Base-by-base conservation (phyloP, 2,113 vertebrate species). In the Amphilophus citrinellus region DNA sequence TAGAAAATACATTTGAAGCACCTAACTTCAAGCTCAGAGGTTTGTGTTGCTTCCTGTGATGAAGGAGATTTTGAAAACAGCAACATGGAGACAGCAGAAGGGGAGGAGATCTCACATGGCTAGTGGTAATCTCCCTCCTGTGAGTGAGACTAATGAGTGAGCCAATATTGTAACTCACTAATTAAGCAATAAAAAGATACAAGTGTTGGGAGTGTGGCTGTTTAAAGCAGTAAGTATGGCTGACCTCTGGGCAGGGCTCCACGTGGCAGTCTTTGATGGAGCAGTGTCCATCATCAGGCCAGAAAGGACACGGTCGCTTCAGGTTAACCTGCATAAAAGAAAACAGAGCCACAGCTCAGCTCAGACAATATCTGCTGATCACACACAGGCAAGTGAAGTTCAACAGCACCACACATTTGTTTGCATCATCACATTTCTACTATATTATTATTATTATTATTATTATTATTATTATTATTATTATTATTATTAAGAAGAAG, bases 211-310 rank as follows among this genome's bases (percentile, higher is more conserved):
- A 44, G 24, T 11, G 9, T 11, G 47, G 15, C 18, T 73, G 10
- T 24, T 53, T 37, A 10, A 24, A 27, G 35, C 7, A 32, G 44
- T 57, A 56, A 3, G 11, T 22, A 3, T 14, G 27, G 15, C 96
- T 94, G 95, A 98, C 98, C 98, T 99, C 98, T 63, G 98, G 98
- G 85, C 98, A 99, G 76, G 98, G 96, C 84, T 99, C 97, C 91
- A 99, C 98, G 13, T 99, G 98, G 87, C 98, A 99, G 75, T 99
- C 98, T 94, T 97, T 98, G 90, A 99, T 99, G 89, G 98, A 96
- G 86, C 98, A 99, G 18, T 99, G 98, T 79, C 97, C 96, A 73
- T 99, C 98, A 2, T 98, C 97, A 4, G 97, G 95, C 98, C 98
- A 99, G 94, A 99, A 99, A 0, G 98, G 98, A 90, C 98, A 99